A percentile compares a stretch with the other conserved stretches of the same genome.
phyloP scores from a whole-genome alignment of 2,113 vertebrate species.

The Macheiramphus alcinus region DNA sequence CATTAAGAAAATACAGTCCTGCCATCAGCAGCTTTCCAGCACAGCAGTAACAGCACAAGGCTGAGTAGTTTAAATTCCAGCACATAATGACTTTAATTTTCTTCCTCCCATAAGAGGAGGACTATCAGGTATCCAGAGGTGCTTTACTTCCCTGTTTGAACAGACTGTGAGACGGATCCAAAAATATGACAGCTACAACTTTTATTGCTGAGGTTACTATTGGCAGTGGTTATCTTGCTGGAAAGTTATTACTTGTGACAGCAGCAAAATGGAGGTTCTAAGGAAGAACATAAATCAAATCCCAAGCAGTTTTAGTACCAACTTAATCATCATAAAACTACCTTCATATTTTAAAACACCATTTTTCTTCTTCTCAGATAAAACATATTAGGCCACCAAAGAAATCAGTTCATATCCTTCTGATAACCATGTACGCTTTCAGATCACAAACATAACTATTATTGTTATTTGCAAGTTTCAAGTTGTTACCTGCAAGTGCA shows the following conservation, averaged over 20 bases:
- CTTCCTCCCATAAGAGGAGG: background rate
- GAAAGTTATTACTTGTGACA: conserved; percentile 40
- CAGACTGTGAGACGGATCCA: background rate
- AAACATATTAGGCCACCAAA: background rate
- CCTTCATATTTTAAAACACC: background rate
- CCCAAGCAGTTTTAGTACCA: conserved; percentile 15
- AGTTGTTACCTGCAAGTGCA: background rate
- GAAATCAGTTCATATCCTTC: background rate
- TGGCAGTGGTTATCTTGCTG: conserved; percentile 18
- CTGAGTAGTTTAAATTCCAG: background rate
- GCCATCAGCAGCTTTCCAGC: background rate
- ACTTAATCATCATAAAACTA: conserved; percentile 38
- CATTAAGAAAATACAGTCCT: background rate
- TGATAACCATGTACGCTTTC: background rate
- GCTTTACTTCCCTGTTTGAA: background rate
- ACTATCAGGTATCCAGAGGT: background rate
- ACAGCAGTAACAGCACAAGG: background rate
- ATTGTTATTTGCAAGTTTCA: background rate
- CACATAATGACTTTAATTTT: background rate
- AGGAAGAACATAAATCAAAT: conserved; percentile 35
- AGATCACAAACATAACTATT: background rate
- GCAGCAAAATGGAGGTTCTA: background rate
- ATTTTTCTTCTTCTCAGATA: conserved; percentile 2
- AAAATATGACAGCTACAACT: conserved; percentile 4
- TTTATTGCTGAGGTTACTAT: conserved; percentile 6